phyloP scores from a whole-genome alignment of 2,113 vertebrate genomes.

The Paraplagusia blochii region DNA sequence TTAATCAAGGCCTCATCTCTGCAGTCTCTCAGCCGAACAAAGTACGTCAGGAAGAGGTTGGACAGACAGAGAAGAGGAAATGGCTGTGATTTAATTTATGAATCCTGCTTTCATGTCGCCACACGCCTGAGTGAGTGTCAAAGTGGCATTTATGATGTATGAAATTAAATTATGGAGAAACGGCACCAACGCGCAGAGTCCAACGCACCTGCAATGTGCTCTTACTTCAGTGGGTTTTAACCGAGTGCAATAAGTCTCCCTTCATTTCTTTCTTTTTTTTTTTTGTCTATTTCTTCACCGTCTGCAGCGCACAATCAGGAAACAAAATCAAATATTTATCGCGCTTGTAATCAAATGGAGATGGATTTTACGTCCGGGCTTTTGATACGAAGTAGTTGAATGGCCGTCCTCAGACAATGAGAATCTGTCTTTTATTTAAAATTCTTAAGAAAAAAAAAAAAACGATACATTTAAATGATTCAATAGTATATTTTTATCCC shows the following conservation, averaged over 20 bases:
- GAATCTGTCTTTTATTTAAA: slow-evolving; percentile 5
- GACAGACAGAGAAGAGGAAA: slow-evolving; percentile 62
- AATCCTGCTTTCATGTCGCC: slow-evolving; percentile 58
- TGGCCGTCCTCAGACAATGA: slow-evolving; percentile 4
- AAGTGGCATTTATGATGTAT: slow-evolving; percentile 78
- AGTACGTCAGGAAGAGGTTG: slow-evolving; percentile 65
- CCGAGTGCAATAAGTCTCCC: slow-evolving; percentile 28
- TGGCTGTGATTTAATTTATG: slow-evolving; percentile 70
- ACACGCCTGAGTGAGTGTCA: slow-evolving; percentile 66
- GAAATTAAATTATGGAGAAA: slow-evolving; percentile 75
- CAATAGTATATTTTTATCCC: background rate
- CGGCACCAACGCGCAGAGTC: slow-evolving; percentile 60
- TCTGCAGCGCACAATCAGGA: slow-evolving; percentile 21
- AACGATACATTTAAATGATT: slow-evolving; percentile 1
- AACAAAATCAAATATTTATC: slow-evolving; percentile 35
- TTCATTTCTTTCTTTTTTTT: slow-evolving; percentile 28
- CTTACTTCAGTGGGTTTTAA: slow-evolving; percentile 48
- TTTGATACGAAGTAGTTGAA: slow-evolving; percentile 34
- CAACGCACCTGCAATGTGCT: slow-evolving; percentile 55
- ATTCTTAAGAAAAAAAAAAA: background rate
- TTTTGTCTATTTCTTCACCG: slow-evolving; percentile 23
- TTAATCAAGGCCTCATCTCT: slow-evolving; percentile 64
- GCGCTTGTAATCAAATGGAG: slow-evolving; percentile 25
- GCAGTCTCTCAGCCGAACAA: slow-evolving; percentile 45
- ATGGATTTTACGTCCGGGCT: slow-evolving; percentile 1